Evolutionary conservation across 2,113 vertebrate genomes (phyloP), one percentile per base, ranked within the genome.

Genomic region (Fregetta grallaria): DNA sequence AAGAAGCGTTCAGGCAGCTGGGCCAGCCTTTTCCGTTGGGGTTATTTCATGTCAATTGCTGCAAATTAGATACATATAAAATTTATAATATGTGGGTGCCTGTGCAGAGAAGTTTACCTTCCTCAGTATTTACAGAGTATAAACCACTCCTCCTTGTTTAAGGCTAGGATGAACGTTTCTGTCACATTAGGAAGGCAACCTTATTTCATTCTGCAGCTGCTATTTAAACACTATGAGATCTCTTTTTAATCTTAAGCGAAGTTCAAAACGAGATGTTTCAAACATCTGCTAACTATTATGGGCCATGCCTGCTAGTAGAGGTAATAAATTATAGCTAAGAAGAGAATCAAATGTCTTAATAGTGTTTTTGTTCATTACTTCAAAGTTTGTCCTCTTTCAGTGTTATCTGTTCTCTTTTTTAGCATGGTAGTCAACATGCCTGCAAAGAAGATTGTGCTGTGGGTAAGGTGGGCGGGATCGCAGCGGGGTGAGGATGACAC

Each of bases 261-360:
- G 92, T 96, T 96, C 92, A 96, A 70, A 95, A 88, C 1, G 3
- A 86, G 71, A 93, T 55, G 40, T 90, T 96, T 94, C 67, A 88
- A 91, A 92, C 96, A 97, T 97, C 95, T 97, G 96, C 77, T 90
- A 91, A 65, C 88, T 93, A 82, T 97, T 96, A 97, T 2, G 23
- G 88, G 67, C 91, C 63, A 49, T 96, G 79, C 71, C 66, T 96
- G 65, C 53, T 95, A 73, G 77, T 53, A 61, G 80, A 94, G 61
- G 93, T 94, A 95, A 88, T 93, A 97, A 93, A 73, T 94, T 80
- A 66, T 38, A 92, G 67, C 83, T 61, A 67, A 86, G 66, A 86
- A 76, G 52, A 86, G 80, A 92, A 70, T 92, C 79, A 74, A 91
- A 85, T 92, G 6, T 86, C 86, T 95, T 94, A 86, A 81, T 56